Percentiles rank a stretch among this genome's conserved stretches.
Evolutionary conservation across 2,113 vertebrate genomes (phyloP).

Genomic region (Ginglymostoma cirratum): DNA sequence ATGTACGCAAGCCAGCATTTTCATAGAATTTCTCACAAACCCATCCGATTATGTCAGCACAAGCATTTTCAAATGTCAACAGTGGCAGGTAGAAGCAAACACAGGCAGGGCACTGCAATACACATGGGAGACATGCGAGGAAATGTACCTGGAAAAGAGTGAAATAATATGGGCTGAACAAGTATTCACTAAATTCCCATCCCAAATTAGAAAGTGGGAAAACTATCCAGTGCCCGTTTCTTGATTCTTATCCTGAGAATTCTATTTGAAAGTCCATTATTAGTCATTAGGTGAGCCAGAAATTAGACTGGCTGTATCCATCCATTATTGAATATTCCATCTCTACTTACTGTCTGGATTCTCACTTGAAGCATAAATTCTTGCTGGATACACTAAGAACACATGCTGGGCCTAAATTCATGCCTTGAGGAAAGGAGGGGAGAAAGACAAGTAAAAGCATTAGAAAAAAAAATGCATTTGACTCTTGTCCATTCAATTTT

Average conservation of each 20-base stretch:
- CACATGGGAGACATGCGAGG: background rate
- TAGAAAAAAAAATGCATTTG: background rate
- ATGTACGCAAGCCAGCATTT: background rate
- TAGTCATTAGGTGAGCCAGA: background rate
- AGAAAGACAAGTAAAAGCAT: background rate
- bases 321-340: background rate
- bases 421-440: background rate
- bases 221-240: background rate
- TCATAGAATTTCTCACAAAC: background rate
- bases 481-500: background rate
- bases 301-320: background rate
- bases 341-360: background rate
- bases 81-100: background rate
- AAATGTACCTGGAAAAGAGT: background rate
- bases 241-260: background rate
- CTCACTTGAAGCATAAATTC: background rate
- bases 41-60: background rate
- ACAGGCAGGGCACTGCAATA: background rate
- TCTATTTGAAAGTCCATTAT: background rate
- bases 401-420: background rate
- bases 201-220: background rate
- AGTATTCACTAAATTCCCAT: too few relatives aligned
- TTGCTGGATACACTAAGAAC: too few relatives aligned
- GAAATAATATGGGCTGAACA: background rate
- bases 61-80: background rate